Base-by-base conservation (phyloP, 2,888 invertebrate genomes). In the Phengaris alcon region DNA sequence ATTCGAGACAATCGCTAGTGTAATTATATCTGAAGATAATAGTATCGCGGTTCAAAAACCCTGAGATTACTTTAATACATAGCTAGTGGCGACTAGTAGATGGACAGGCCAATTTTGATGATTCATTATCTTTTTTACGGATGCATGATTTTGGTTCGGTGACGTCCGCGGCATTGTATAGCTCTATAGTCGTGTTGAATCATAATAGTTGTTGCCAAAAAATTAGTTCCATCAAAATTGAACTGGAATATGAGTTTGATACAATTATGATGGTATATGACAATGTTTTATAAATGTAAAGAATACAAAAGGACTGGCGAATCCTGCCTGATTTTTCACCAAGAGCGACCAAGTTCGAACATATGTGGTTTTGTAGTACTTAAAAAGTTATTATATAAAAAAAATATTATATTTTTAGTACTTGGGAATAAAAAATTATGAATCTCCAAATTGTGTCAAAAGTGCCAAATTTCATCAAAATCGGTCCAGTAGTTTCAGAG, bases 131-230 rank as follows among this genome's bases (percentile, higher is more conserved):
- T 46, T 51, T 64, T 64, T 46, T 59, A 64, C 10, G 51, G 12
- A 59, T 74, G 48, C 15, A 68, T 15, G 51, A 35, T 52, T 74
- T 74, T 74, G 74, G 74, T 52, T 12, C 22, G 52, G 52, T 74
- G 74, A 74, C 74, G 74, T 74, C 22, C 51, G 3, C 22, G 35
- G 51, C 64, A 64, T 54, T 51, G 52, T 68, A 68, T 52, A 54
- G 54, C 64, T 68, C 10, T 54, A 57, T 44, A 57, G 74, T 22
- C 7, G 44, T 72, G 72, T 12, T 52, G 72, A 72, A 72, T 72
- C 51, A 52, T 35, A 72, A 72, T 48, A n/a, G 48, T 48, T 35
- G 64, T 13, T 64, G 64, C 64, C 64, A 64, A 64, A 64, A 64
- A 59, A 59, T 15, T 22, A 44, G 64, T 35, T 44, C 64, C 12